Conservation (phyloP, 2,797 vertebrate species). For the Simalia tracyae region DNA sequence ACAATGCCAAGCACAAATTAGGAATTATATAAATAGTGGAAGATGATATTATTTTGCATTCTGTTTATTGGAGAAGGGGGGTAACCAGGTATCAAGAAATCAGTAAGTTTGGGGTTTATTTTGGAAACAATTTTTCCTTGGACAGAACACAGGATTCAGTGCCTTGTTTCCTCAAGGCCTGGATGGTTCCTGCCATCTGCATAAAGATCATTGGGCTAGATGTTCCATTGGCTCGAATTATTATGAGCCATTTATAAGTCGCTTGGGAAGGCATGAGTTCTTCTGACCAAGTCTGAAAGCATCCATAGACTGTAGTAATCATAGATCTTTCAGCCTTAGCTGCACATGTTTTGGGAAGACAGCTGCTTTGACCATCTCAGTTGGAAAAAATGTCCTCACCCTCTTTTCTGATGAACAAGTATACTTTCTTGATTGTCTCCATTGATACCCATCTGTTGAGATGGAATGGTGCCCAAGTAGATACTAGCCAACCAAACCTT, state of each 20-base stretch:
- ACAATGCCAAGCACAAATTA: neutral
- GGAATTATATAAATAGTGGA: neutral
- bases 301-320: slow-evolving; percentile 51
- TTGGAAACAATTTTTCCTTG: neutral
- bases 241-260: neutral
- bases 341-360: slow-evolving; percentile 62
- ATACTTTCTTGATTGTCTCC: slow-evolving; percentile 71
- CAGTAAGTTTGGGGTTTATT: neutral
- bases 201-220: slow-evolving; percentile 33
- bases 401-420: slow-evolving; percentile 69
- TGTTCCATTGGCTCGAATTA: neutral
- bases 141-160: neutral
- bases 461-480: slow-evolving; percentile 66
- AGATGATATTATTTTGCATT: neutral
- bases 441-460: slow-evolving; percentile 72
- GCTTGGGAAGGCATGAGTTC: neutral
- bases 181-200: neutral
- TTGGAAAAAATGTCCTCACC: slow-evolving; percentile 62
- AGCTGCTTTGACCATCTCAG: slow-evolving; percentile 72
- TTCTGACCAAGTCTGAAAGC: slow-evolving; percentile 12
- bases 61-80: neutral
- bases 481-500: slow-evolving; percentile 67
- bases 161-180: neutral
- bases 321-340: slow-evolving; percentile 60
- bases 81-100: neutral